These are phyloP conservation scores for Smutsia temminckii DNA, from an alignment of 2,797 vertebrate species.

Conservation along the genomic window DNA sequence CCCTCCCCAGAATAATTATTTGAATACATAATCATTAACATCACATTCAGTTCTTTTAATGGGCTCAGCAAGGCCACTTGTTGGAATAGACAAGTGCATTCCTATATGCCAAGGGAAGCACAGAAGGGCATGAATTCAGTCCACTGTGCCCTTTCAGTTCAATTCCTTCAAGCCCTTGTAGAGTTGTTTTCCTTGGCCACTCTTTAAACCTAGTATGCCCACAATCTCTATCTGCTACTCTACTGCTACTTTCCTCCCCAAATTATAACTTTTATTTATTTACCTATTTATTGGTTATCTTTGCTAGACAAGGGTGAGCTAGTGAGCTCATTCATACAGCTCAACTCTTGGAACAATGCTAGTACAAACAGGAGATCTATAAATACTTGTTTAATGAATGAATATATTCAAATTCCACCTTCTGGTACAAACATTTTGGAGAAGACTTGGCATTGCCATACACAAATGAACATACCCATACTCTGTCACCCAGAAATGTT, in stretches of 20 bases:
- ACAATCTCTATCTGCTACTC: background rate
- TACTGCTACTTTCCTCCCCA: background rate
- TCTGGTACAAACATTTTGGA: background rate
- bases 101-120: background rate
- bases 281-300: background rate
- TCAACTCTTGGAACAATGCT: background rate
- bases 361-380: background rate
- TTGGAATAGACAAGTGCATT: background rate
- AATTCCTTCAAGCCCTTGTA: background rate
- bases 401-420: background rate
- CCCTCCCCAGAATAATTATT: background rate
- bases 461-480: background rate
- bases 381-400: background rate
- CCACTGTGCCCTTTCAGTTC: background rate
- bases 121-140: background rate
- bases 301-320: background rate
- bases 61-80: background rate
- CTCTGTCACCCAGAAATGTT: background rate
- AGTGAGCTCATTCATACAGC: background rate
- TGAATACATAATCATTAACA: background rate
- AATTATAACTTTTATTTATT: background rate
- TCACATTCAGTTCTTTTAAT: background rate
- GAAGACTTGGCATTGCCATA: background rate
- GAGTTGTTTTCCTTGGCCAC: background rate
- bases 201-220: background rate